A percentile compares a stretch with the other conserved stretches of the same genome.
Conservation (phyloP, 1,140 invertebrate species). For the Notospermus geniculatus region DNA sequence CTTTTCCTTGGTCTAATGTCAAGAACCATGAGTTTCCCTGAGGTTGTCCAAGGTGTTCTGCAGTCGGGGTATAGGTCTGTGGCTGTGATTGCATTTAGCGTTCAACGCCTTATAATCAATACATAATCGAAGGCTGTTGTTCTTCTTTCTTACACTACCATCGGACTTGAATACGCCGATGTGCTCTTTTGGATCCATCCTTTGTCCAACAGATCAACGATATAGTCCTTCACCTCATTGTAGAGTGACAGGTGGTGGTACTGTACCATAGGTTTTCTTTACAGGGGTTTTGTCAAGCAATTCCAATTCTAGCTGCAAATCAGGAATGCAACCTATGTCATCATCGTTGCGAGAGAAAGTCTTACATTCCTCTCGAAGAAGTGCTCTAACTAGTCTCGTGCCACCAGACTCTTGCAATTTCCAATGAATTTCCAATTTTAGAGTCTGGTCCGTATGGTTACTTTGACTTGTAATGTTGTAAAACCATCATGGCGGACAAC, state of each 20-base stretch:
- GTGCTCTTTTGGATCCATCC: conserved; percentile 14
- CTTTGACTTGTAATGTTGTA: too few species aligned
- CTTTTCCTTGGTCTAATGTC: too few species aligned
- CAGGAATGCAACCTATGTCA: conserved; percentile 21
- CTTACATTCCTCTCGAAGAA: conserved; percentile 14
- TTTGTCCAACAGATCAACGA: conserved; percentile 14
- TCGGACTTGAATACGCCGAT: conserved; percentile 12
- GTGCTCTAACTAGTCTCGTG: too few species aligned
- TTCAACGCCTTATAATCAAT: conserved; percentile 17
- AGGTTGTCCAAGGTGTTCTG: conserved; percentile 15
- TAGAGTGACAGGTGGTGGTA: conserved; percentile 24
- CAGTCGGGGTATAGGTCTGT: conserved; percentile 15
- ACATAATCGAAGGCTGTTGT: conserved; percentile 20
- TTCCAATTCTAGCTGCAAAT: conserved; percentile 19
- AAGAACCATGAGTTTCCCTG: background rate
- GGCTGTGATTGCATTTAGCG: conserved; percentile 9
- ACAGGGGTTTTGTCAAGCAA: conserved; percentile 18
- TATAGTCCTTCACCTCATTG: conserved; percentile 28
- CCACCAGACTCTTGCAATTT: too few species aligned
- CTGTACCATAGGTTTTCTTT: conserved; percentile 14
- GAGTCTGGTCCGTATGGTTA: too few species aligned
- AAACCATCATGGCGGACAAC: too few species aligned
- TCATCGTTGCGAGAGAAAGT: conserved; percentile 19
- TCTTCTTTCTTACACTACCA: conserved; percentile 24
- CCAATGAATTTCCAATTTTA: too few species aligned